phyloP scores from a whole-genome alignment of 2,797 vertebrate genomes.

The Sebastes kiyomatsui region DNA sequence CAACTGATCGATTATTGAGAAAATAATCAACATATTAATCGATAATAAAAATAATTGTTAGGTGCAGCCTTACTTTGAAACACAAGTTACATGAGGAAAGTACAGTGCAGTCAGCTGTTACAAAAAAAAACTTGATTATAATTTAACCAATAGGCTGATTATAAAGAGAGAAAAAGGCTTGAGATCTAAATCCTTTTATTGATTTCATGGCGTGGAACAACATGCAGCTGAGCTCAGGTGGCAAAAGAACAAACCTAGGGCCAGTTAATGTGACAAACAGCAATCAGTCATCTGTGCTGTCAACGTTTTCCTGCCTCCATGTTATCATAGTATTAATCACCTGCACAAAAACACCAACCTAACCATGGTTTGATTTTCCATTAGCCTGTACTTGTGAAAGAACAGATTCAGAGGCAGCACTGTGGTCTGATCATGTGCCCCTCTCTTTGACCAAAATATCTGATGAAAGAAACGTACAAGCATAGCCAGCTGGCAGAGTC shows the following conservation, averaged over 20 bases:
- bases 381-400: not conserved
- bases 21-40: no score
- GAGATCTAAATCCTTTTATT: not conserved
- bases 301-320: not conserved
- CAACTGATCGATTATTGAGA: no score
- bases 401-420: not conserved
- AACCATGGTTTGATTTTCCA: not conserved
- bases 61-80: no score
- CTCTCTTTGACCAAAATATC: conserved; percentile 5
- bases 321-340: not conserved
- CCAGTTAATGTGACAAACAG: not conserved
- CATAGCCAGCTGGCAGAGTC: conserved; percentile 12
- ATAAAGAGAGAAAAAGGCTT: not conserved
- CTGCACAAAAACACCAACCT: not conserved
- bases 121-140: not conserved
- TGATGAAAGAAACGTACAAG: conserved; percentile 10
- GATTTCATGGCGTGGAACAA: not conserved
- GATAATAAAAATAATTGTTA: no score
- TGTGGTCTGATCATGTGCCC: not conserved
- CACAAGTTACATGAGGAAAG: not conserved
- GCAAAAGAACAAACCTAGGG: not conserved
- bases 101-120: not conserved
- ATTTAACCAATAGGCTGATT: not conserved
- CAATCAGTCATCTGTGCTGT: not conserved
- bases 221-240: conserved; percentile 19